phyloP scores from a whole-genome alignment of 2,888 invertebrate genomes.

The Xanthia togata region DNA sequence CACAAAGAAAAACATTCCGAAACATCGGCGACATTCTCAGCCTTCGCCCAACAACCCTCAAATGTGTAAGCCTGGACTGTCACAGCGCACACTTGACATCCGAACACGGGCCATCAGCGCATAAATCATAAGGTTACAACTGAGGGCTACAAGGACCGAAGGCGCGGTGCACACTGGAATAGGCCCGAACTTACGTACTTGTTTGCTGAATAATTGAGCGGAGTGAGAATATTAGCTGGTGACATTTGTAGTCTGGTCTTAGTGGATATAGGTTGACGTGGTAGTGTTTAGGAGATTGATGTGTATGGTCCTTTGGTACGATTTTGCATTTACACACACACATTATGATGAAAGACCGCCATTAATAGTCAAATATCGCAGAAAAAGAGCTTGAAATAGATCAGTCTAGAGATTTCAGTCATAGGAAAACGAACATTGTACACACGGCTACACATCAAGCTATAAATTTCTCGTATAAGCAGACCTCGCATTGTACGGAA shows the following conservation, averaged over 20 bases:
- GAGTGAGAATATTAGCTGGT: conserved; percentile 38
- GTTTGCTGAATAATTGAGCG: conserved; percentile 65
- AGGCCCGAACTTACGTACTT: conserved; percentile 43
- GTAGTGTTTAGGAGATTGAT: neutral
- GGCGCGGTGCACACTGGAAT: conserved; percentile 59
- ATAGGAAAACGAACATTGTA: too few relatives aligned
- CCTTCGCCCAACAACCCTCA: conserved; percentile 36
- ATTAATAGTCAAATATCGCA: neutral
- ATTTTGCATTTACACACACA: neutral
- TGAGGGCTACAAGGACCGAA: conserved; percentile 62
- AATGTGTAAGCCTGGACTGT: conserved; percentile 62
- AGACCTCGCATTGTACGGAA: too few relatives aligned
- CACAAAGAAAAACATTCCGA: conserved; percentile 30
- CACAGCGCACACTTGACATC: conserved; percentile 57
- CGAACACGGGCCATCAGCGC: conserved; percentile 58
- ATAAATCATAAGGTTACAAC: conserved; percentile 65
- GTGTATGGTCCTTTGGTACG: neutral
- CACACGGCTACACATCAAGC: too few relatives aligned
- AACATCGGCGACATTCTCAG: conserved; percentile 53
- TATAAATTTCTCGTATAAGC: too few relatives aligned
- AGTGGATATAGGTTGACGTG: conserved; percentile 44
- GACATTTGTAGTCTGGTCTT: conserved; percentile 37
- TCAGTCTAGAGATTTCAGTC: too few relatives aligned
- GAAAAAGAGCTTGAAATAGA: too few relatives aligned
- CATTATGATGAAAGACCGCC: neutral